A percentile compares a stretch with the other conserved stretches of the same genome.
Conservation (phyloP, 2,113 vertebrate genomes). For the Cervus canadensis region DNA sequence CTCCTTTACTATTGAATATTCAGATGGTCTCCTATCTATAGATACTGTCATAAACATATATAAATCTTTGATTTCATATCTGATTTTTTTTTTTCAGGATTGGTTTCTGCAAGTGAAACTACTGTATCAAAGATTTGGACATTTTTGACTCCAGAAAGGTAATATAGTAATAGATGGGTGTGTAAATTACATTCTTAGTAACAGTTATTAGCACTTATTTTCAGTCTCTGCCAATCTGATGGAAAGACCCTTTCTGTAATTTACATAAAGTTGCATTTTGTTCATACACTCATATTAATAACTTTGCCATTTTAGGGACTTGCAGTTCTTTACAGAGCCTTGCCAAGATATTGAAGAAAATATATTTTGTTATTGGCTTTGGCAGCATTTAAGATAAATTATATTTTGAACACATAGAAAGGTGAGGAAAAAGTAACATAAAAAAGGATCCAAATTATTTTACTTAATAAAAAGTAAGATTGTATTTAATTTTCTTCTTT, state of each 20-base stretch:
- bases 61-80: slow-evolving; percentile 4
- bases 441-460: slow-evolving; percentile 12
- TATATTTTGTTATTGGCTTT: slow-evolving; percentile 21
- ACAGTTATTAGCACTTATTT: slow-evolving; percentile 16
- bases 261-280: neutral
- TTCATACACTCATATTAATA: neutral
- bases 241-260: neutral
- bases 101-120: neutral
- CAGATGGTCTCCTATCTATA: neutral
- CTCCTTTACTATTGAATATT: neutral
- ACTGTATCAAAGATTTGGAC: neutral
- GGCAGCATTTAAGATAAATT: slow-evolving; percentile 43
- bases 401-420: slow-evolving; percentile 31
- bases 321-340: neutral
- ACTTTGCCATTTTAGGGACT: neutral
- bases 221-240: neutral
- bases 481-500: neutral
- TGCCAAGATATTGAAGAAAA: neutral
- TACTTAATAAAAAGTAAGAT: slow-evolving; percentile 5
- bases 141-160: slow-evolving; percentile 9
- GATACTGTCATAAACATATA: neutral
- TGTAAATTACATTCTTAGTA: neutral
- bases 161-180: neutral
- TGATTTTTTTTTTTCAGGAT: neutral
- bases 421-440: slow-evolving; percentile 17